Evolutionary conservation across 1,140 invertebrate species (phyloP), one percentile per base, ranked within the genome.

Genomic region (Akabosia matsudoensis): DNA sequence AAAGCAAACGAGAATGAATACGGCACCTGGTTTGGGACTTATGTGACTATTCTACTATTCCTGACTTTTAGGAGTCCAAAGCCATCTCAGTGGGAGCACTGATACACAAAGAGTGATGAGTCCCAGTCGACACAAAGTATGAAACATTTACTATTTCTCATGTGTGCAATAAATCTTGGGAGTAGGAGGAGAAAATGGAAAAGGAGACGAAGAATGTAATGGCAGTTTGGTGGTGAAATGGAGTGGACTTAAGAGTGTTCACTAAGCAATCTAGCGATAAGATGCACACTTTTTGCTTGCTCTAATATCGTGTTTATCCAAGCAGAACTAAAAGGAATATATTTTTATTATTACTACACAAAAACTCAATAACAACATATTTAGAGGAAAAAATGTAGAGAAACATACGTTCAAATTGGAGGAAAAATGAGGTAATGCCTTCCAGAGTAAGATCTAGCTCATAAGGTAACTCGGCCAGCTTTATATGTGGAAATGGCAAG

Each of bases 101-200:
- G n/a, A n/a, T n/a, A 73, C 2, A 26, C 13, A 2, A 37, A 52
- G 70, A 73, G 33, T 52, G 45, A 73, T 73, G 45, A 73, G 45
- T 67, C 61, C 61, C 61, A 67, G 31, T 30, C 61, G 61, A 30
- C 71, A 71, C 70, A 33, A 71, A 34, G 70, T 73, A 51, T 73
- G 51, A 73, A 73, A 54, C 33, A 73, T 45, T 45, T 73, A 45
- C 34, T 30, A 73, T 22, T 10, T 54, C 34, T 45, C 51, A 13
- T 7, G 34, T 14, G 71, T 54, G 26, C 26, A 33, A 71, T 71
- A 71, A 74, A 34, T 54, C 16, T 10, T 33, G 4, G 4, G 73
- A 64, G 37, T 18, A 74, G 33, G 33, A 74, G 0, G 73, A 33
- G 4, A 31, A 74, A 56, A 31, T n/a, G 52, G 56, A 70, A 73